Evolutionary conservation across 2,797 vertebrate genomes (phyloP).

Genomic region (Melopsittacus undulatus): DNA sequence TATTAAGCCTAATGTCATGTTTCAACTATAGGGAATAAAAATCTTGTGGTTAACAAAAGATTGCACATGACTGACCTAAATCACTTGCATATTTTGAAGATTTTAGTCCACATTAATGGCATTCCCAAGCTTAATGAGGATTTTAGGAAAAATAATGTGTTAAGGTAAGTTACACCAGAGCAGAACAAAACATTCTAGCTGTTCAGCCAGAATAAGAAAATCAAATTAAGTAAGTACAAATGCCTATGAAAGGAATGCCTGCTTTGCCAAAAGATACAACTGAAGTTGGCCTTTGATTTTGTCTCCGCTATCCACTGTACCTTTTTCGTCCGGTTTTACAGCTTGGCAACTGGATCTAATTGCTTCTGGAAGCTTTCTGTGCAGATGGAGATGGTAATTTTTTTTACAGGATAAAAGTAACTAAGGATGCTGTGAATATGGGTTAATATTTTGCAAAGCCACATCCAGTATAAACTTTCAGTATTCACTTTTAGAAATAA

Average conservation of each 20-base stretch:
- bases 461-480: background rate
- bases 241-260: background rate
- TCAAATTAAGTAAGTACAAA: conserved; percentile 23
- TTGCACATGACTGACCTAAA: conserved; percentile 47
- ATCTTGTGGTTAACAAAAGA: conserved; percentile 6
- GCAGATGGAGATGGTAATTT: background rate
- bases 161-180: conserved; percentile 15
- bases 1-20: conserved; percentile 10
- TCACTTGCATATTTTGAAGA: conserved; percentile 37
- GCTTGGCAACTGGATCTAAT: background rate
- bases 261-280: conserved; percentile 13
- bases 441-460: background rate
- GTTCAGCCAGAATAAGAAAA: conserved; percentile 33
- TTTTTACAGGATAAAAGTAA: background rate
- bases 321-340: background rate
- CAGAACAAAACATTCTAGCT: conserved; percentile 42
- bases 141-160: background rate
- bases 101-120: conserved; percentile 30
- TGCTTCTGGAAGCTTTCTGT: background rate
- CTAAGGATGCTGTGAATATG: background rate
- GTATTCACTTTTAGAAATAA: background rate
- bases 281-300: background rate
- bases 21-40: conserved; percentile 59
- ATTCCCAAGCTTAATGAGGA: conserved; percentile 50
- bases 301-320: background rate